A percentile compares a stretch with the other conserved stretches of the same genome.
Conservation (phyloP, 2,797 vertebrate species). For the Hapalemur alaotrensis region DNA sequence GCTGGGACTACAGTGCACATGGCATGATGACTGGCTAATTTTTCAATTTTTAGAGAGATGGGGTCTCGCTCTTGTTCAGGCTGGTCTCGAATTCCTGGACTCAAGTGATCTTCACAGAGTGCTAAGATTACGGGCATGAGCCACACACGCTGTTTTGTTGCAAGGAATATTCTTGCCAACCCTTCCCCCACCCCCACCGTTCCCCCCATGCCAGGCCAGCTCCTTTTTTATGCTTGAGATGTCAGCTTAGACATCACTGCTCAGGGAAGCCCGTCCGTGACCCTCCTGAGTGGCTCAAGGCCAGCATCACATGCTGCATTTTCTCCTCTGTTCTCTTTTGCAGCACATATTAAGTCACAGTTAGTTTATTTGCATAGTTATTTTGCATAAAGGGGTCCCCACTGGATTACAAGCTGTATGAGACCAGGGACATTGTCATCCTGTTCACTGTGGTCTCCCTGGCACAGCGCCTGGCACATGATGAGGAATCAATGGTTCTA, state of each 20-base stretch:
- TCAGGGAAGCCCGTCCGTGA: background rate
- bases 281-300: background rate
- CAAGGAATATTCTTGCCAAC: background rate
- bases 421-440: background rate
- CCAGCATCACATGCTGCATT: background rate
- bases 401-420: background rate
- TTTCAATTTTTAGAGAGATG: too few species aligned
- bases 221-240: background rate
- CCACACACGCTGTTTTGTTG: background rate
- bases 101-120: too few species aligned
- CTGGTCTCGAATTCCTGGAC: too few species aligned
- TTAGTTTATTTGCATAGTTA: background rate
- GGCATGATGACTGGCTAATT: too few species aligned
- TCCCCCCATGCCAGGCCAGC: too few species aligned
- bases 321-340: background rate
- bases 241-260: background rate
- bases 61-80: too few species aligned
- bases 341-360: background rate
- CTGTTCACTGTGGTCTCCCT: background rate
- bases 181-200: fast-evolving
- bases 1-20: too few species aligned
- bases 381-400: background rate
- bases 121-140: too few species aligned
- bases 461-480: background rate
- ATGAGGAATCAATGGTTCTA: background rate